Base-by-base conservation (phyloP, 2,888 invertebrate species). In the Leptogaster cylindrica region DNA sequence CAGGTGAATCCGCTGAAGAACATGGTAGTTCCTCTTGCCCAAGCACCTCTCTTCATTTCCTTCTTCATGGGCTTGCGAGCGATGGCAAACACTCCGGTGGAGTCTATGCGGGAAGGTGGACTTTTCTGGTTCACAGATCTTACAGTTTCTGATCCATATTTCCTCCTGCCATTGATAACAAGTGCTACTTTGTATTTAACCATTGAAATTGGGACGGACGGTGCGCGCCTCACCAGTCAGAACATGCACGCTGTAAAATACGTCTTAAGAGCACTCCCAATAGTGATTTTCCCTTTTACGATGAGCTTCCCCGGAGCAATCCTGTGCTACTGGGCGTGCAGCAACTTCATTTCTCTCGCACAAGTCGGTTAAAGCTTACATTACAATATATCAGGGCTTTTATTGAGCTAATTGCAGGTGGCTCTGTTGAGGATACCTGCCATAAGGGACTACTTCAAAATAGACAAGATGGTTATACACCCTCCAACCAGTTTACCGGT, bases 81-180 rank as follows among this genome's bases (percentile, higher is more conserved):
- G 71, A 97, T 99, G 97, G 88, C 95, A 1, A 90, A 89, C 75
- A 85, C 90, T 27, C 97, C 97, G 1, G 92, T 99, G 31, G 94
- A 93, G 41, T 95, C 95, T 77, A 86, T 98, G 85, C 85, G 87
- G 71, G 83, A 87, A 1, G 98, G 98, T 27, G 99, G 99, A 0
- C 72, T 94, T 1, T 88, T 85, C 74, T 99, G 98, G 98, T 97
- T 99, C 78, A 83, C 86, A 2, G 96, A 99, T 84, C 84, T 99
- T 46, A 95, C 97, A 0, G 79, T 93, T 7, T 85, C 91, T 2
- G 99, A 99, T 83, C 97, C 96, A 48, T 92, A 85, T 79, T 97
- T 89, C 76, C 72, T 92, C 10, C 82, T 99, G 66, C 98, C 98
- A 0, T 4, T 95, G 1, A 83, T 95, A 55, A 97, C 97, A 1